Conservation (phyloP, 2,113 vertebrate species). For the Polypterus bichir region DNA sequence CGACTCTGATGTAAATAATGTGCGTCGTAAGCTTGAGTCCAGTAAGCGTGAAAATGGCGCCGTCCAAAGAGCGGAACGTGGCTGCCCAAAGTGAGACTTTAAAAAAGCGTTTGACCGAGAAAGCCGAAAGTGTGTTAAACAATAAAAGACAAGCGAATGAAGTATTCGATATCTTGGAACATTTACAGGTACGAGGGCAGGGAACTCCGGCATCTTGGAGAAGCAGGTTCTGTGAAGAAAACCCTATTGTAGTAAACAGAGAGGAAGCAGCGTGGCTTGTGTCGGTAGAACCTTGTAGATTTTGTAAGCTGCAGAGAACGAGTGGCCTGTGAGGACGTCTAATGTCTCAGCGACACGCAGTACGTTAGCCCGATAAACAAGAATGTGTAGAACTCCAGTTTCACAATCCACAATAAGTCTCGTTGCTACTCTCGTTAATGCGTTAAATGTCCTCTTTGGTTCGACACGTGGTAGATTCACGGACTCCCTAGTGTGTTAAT, state of each 20-base stretch:
- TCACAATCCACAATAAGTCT: too few species aligned
- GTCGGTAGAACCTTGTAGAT: not conserved
- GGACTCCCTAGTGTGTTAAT: too few species aligned
- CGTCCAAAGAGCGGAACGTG: slow-evolving; percentile 44
- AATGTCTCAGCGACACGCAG: not conserved
- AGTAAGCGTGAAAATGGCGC: slow-evolving; percentile 38
- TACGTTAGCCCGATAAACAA: not conserved
- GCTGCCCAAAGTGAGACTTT: slow-evolving; percentile 21
- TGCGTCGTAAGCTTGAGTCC: too few species aligned
- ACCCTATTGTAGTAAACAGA: too few species aligned
- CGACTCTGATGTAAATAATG: too few species aligned
- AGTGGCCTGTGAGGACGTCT: too few species aligned
- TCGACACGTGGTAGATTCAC: too few species aligned
- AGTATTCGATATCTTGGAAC: slow-evolving; percentile 70
- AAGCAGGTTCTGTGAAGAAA: not conserved
- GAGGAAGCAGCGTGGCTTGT: not conserved
- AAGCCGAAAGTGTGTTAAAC: slow-evolving; percentile 43
- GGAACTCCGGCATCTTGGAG: not conserved
- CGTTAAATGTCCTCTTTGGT: too few species aligned
- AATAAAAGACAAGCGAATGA: slow-evolving; percentile 61
- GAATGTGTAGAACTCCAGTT: too few species aligned
- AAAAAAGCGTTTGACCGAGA: slow-evolving; percentile 27
- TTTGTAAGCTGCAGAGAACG: not conserved
- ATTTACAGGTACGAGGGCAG: slow-evolving; percentile 32
- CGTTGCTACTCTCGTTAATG: too few species aligned